Evolutionary conservation across 1,140 invertebrate genomes (phyloP), one percentile per base, ranked within the genome.

Genomic region (Agrilus planipennis): DNA sequence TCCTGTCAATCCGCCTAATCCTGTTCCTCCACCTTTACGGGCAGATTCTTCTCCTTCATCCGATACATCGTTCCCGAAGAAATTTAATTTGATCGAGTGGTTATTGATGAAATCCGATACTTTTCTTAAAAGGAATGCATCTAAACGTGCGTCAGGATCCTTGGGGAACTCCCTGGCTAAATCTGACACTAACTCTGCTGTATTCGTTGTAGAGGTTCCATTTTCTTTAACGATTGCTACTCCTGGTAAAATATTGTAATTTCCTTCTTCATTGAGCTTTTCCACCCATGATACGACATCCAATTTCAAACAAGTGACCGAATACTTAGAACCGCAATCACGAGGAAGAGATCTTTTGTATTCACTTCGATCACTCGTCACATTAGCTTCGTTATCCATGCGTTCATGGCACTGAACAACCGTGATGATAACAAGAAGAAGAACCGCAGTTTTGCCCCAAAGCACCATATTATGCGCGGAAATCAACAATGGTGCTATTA

Each of bases 261-360:
- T 68, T 20, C 77, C 68, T 31, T 74, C 72, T 32, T 75, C 69
- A 18, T 75, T 77, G 2, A 86, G 54, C 46, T 75, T 76, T 49
- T 86, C 82, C 18, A 87, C 67, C 51, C 84, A 72, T 1, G 77
- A 76, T 7, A 84, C 76, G n/a, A 85, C 73, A 60, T 85, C 82
- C 34, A 88, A 64, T 57, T 86, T 86, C 10, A 86, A 61, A 52
- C 84, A 88, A 18, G 79, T 81, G 4, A 74, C 66, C 60, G 78
- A 83, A 49, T 84, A 84, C 0, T 73, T 69, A 4, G 74, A 75
- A 15, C 69, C 63, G 51, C 84, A 87, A 49, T 82, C 77, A 47
- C 72, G 75, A 30, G 51, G 64, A 43, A 71, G 54, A 2, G 57
- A 52, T 36, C 57, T 57, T 47, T 60, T 61, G 31, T 46, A 52